A percentile compares a stretch with the other conserved stretches of the same genome.
Conservation (phyloP, 2,113 vertebrate species). For the Nettapus auritus region DNA sequence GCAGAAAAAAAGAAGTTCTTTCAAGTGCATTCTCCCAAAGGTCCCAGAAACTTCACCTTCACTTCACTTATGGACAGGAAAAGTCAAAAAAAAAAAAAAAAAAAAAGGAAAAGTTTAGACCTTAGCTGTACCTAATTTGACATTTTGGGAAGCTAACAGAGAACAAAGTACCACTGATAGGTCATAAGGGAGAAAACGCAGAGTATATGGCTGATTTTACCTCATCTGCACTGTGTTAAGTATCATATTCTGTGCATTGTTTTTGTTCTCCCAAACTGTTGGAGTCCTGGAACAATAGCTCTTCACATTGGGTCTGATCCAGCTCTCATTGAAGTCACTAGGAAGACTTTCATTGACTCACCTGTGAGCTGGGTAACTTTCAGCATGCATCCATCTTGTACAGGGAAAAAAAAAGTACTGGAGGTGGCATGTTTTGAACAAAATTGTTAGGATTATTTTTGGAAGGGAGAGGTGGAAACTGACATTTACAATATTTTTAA, state of each 20-base stretch:
- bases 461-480: background rate
- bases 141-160: background rate
- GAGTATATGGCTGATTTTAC: background rate
- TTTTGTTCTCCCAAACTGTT: background rate
- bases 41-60: background rate
- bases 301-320: background rate
- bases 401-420: rapidly evolving
- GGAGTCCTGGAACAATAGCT: background rate
- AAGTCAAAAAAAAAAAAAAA: background rate
- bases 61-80: background rate
- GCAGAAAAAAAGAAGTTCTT: background rate
- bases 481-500: background rate
- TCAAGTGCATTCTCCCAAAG: background rate
- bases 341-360: background rate
- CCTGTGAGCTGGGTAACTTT: background rate
- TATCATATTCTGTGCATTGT: background rate
- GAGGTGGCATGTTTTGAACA: background rate
- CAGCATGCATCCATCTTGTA: background rate
- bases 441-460: background rate
- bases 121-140: background rate
- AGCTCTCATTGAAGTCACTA: rapidly evolving
- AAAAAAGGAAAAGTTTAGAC: background rate
- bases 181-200: background rate
- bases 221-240: background rate
- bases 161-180: background rate